These are phyloP conservation scores for Oreortyx pictus DNA, from an alignment of 2,797 vertebrate genomes.

Conservation along the genomic window DNA sequence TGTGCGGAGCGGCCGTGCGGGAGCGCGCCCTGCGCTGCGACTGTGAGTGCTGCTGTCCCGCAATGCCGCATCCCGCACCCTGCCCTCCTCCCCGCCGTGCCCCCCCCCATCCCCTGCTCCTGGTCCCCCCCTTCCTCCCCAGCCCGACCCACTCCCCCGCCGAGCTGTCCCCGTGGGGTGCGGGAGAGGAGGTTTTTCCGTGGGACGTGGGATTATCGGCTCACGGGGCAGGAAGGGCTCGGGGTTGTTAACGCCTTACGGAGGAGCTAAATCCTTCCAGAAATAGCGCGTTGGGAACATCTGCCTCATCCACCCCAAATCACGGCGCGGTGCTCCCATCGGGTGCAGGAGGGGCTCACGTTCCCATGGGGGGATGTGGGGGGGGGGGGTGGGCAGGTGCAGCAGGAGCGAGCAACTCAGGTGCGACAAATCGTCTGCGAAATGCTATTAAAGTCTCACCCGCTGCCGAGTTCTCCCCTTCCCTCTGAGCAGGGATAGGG, in stretches of 20 bases:
- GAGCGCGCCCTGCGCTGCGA: conserved; percentile 84
- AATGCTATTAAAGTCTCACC: background rate
- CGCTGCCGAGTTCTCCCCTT: background rate
- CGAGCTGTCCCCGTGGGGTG: background rate
- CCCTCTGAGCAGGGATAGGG: background rate
- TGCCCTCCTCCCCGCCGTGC: rapidly evolving
- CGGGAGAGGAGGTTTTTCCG: background rate
- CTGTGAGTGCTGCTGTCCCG: conserved; percentile 80
- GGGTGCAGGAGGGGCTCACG: rapidly evolving
- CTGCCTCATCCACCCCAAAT: background rate
- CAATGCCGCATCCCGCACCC: background rate
- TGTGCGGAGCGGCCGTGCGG: conserved; percentile 85
- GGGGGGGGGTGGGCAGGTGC: rapidly evolving
- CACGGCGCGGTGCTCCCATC: rapidly evolving
- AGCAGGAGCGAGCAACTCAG: background rate
- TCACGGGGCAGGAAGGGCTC: background rate
- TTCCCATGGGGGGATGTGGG: rapidly evolving
- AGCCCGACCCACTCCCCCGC: background rate
- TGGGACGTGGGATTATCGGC: background rate
- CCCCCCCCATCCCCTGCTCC: background rate
- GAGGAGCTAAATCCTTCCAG: background rate
- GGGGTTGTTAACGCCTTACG: background rate
- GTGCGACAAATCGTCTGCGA: background rate
- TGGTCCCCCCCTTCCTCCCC: background rate
- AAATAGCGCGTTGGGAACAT: background rate